Evolutionary conservation across 2,888 invertebrate species (phyloP).

Genomic region (Idaea aversata): DNA sequence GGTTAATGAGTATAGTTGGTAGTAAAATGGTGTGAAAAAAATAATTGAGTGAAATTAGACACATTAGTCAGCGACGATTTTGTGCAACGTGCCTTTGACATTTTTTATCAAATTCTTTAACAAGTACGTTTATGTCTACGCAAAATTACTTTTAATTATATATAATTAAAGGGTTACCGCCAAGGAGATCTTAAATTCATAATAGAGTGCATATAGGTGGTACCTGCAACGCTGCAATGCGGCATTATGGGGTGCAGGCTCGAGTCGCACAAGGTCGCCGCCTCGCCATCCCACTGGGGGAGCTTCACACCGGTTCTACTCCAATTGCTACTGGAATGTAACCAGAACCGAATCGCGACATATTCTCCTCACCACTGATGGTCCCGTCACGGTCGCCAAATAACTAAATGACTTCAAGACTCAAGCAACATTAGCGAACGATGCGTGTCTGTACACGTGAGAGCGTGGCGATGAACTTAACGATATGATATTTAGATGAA

Average conservation of each 20-base stretch:
- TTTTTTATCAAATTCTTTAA: slow-evolving; percentile 13
- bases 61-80: slow-evolving; percentile 30
- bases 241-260: slow-evolving; percentile 52
- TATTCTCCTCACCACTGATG: slow-evolving; percentile 10
- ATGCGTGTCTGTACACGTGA: slow-evolving; percentile 15
- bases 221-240: slow-evolving; percentile 61
- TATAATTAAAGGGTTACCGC: too few species aligned
- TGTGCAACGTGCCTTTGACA: slow-evolving; percentile 25
- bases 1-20: too few species aligned
- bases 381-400: slow-evolving; percentile 11
- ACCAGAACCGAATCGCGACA: slow-evolving; percentile 29
- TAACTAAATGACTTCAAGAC: slow-evolving; percentile 14
- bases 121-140: slow-evolving; percentile 2
- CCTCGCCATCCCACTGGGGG: slow-evolving; percentile 73
- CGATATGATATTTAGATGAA: too few species aligned
- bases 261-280: slow-evolving; percentile 63
- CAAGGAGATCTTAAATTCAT: too few species aligned
- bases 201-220: slow-evolving; percentile 14
- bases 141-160: too few species aligned
- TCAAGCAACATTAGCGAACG: slow-evolving; percentile 16
- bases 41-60: neutral
- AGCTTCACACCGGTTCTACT: slow-evolving; percentile 65
- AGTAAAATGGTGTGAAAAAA: too few species aligned
- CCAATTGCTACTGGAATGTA: slow-evolving; percentile 74
- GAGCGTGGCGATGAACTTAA: slow-evolving; percentile 8